phyloP scores from a whole-genome alignment of 2,113 vertebrate species.

The Chrysemys picta region DNA sequence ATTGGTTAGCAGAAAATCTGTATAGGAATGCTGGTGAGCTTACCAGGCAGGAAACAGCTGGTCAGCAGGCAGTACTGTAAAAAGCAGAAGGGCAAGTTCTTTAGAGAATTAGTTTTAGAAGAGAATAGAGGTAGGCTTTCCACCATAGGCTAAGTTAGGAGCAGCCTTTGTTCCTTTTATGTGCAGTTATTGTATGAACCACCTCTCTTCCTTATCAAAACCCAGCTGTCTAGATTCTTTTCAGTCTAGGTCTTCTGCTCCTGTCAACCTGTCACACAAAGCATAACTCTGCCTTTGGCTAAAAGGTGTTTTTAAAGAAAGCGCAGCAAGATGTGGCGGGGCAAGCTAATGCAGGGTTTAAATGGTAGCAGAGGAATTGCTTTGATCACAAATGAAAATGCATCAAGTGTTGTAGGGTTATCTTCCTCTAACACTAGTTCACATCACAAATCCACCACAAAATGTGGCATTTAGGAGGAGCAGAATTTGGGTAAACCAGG shows the following conservation, averaged over 20 bases:
- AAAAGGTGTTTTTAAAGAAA: neutral
- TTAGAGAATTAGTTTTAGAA: neutral
- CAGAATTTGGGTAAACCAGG: neutral
- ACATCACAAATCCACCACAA: neutral
- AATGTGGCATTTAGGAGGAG: neutral
- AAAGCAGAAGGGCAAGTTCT: neutral
- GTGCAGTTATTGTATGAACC: neutral
- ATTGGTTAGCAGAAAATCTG: neutral
- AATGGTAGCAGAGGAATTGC: slow-evolving; percentile 4
- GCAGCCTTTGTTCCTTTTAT: neutral
- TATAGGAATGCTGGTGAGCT: neutral
- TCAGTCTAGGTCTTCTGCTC: slow-evolving; percentile 10
- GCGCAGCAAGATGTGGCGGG: slow-evolving; percentile 36
- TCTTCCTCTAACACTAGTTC: slow-evolving; percentile 6
- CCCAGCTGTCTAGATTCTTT: slow-evolving; percentile 36
- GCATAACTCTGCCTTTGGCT: slow-evolving; percentile 48
- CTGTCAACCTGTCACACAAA: slow-evolving; percentile 15
- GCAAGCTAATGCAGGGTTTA: slow-evolving; percentile 39
- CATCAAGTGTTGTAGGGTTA: neutral
- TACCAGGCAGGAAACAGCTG: neutral
- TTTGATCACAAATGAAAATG: slow-evolving; percentile 9
- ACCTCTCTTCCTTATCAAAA: neutral
- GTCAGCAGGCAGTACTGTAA: neutral
- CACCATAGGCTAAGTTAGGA: neutral
- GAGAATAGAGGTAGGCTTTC: neutral